Evolutionary conservation across 2,113 vertebrate genomes (phyloP), one percentile per base, ranked within the genome.

Genomic region (Istiophorus platypterus): DNA sequence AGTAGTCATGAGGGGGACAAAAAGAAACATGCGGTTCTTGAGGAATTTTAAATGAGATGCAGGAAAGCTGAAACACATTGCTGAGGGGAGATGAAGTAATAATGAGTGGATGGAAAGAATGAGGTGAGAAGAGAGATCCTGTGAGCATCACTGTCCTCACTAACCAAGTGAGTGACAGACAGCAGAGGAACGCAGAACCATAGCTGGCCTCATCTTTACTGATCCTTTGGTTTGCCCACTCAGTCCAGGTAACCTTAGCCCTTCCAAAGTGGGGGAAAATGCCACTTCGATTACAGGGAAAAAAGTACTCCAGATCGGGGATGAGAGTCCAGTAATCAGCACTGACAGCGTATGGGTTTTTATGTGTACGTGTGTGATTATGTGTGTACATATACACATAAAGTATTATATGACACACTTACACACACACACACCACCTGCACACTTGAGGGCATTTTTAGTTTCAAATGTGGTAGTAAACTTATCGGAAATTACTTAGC

Each of bases 221-320:
- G 90, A 88, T 91, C 85, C 85, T 88, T 72, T 67, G 81, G 68
- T 81, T 67, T 72, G 67, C 58, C 88, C 88, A 91, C 85, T 92
- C 90, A 91, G 73, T 31, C 54, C 29, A 56, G 78, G 90, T 92
- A 93, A 92, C 86, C 73, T 75, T 29, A 91, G 85, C 81, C 76
- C 73, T 78, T 77, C 84, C 77, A 56, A 74, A 88, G 82, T 68
- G 57, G 49, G 71, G 80, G 65, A 47, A 89, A 87, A 88, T 78
- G 81, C 79, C 79, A 89, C 77, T 89, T 90, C 82, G 91, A 84
- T 86, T 70, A 77, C 70, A 54, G 80, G 79, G 8, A n/a, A 51
- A 76, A 92, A 86, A 81, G 31, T 42, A 71, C 59, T 63, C 0
- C 1, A 79, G 85, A 77, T 82, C 42, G 27, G 76, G 86, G 83